Conservation (phyloP, 2,888 invertebrate species). For the Acanthoscelides obtectus region DNA sequence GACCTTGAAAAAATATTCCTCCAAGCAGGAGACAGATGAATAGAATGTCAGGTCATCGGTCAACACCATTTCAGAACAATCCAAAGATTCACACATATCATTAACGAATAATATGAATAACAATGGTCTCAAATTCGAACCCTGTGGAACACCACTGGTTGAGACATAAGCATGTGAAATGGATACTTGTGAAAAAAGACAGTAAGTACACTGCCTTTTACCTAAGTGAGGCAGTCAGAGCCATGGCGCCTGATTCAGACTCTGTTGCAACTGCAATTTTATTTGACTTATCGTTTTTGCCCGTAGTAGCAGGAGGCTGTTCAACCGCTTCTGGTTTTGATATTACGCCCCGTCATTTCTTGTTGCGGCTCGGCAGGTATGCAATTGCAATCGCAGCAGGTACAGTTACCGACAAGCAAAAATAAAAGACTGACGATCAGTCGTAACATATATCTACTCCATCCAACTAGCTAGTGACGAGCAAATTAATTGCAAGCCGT, state of each 20-base stretch:
- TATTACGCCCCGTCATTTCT: not conserved
- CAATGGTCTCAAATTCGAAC: too few relatives aligned
- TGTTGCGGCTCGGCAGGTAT: not conserved
- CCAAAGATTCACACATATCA: too few relatives aligned
- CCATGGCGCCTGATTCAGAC: not conserved
- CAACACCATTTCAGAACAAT: too few relatives aligned
- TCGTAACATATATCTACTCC: not conserved
- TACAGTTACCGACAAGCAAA: not conserved
- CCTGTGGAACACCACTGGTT: too few relatives aligned
- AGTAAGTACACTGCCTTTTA: too few relatives aligned
- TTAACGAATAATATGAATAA: too few relatives aligned
- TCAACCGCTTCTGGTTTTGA: not conserved
- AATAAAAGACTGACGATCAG: not conserved
- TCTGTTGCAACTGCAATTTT: not conserved
- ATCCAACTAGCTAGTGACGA: not conserved
- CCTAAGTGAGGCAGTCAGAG: too few relatives aligned
- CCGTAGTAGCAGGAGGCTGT: not conserved
- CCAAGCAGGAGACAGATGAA: too few relatives aligned
- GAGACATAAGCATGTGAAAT: too few relatives aligned
- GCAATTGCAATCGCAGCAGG: not conserved
- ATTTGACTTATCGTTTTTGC: not conserved
- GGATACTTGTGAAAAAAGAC: too few relatives aligned
- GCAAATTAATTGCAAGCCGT: not conserved
- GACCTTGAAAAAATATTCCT: too few relatives aligned
- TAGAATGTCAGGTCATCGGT: too few relatives aligned